A percentile compares a stretch with the other conserved stretches of the same genome.
phyloP scores from a whole-genome alignment of 2,888 invertebrate genomes.

The Pheosia gnoma region DNA sequence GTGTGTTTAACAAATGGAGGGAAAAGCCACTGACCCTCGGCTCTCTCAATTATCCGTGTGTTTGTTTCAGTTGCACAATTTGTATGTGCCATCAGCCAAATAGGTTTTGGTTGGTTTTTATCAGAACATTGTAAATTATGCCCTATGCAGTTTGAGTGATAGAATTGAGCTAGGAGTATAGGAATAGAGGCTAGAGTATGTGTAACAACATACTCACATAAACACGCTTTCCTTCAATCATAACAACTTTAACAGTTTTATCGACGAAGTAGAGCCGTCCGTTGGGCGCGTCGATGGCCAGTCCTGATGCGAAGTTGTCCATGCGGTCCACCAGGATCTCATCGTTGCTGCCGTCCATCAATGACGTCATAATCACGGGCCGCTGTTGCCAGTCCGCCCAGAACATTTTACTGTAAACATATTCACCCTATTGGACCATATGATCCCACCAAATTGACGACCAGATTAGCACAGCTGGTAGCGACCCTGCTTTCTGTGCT shows the following conservation, averaged over 20 bases:
- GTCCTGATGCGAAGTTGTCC: slow-evolving; percentile 92
- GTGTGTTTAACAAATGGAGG: too few relatives aligned
- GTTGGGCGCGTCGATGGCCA: slow-evolving; percentile 92
- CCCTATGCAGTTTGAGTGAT: too few relatives aligned
- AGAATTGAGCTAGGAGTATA: too few relatives aligned
- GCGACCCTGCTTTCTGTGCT: too few relatives aligned
- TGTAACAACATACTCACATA: slow-evolving; percentile 72
- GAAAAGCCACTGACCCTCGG: too few relatives aligned
- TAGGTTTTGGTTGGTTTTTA: too few relatives aligned
- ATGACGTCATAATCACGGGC: slow-evolving; percentile 89
- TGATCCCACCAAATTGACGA: background rate
- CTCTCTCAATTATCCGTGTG: too few relatives aligned
- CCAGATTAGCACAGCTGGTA: background rate
- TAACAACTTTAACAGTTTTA: slow-evolving; percentile 82
- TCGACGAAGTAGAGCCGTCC: slow-evolving; percentile 95
- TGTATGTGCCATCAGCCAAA: too few relatives aligned
- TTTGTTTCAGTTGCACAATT: too few relatives aligned
- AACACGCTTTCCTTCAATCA: slow-evolving; percentile 87
- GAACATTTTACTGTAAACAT: slow-evolving; percentile 87
- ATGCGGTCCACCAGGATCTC: slow-evolving; percentile 85
- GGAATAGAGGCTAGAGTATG: too few relatives aligned
- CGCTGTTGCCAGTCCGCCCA: slow-evolving; percentile 95
- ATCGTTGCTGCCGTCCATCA: slow-evolving; percentile 92
- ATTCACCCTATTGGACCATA: too few relatives aligned
- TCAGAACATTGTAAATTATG: too few relatives aligned